Evolutionary conservation across 2,888 invertebrate genomes (phyloP), one percentile per base, ranked within the genome.

Genomic region (Lymantria monacha): DNA sequence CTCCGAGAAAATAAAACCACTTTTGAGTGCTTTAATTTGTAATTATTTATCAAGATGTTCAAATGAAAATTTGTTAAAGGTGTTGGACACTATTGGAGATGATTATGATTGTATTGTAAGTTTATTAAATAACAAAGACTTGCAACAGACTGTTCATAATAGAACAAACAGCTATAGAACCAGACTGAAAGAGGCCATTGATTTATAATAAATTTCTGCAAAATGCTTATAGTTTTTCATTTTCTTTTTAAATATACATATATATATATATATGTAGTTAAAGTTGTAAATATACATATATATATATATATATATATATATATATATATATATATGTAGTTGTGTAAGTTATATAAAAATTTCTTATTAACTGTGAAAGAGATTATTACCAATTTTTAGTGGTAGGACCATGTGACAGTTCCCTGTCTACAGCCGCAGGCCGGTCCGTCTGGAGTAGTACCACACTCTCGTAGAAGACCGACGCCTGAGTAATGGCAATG

Each of bases 1-100:
- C 58, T 73, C 79, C 0, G 70, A 69, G 13, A 70, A 84, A 66
- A 73, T 87, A n/a, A 81, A 80, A 53, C 59, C 72, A 9, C 75
- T 80, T 0, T 52, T 89, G 40, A 71, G 81, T 45, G 69, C 56
- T 13, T 60, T 87, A 12, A 76, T 89, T 46, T 82, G 83, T 61
- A 68, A 66, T 30, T 90, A 87, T 57, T 58, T 91, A 59, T 66
- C 75, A 15, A 78, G 78, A 49, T 87, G 88, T 70, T 68, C 76
- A 10, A 74, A 85, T 30, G 70, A 70, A 0, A 68, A 83, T 43
- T 61, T 88, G n/a, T 43, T 74, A 0, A 70, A 70, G 51, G 76
- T 75, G 1, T 53, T 89, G 33, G 80, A 86, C 65, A 56, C 66
- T 37, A 70, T 87, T 9, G 72, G 70, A 1, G 49, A 56, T 22